These are phyloP conservation scores for Crotalus adamanteus DNA, from an alignment of 2,797 vertebrate genomes.

Conservation along the genomic window DNA sequence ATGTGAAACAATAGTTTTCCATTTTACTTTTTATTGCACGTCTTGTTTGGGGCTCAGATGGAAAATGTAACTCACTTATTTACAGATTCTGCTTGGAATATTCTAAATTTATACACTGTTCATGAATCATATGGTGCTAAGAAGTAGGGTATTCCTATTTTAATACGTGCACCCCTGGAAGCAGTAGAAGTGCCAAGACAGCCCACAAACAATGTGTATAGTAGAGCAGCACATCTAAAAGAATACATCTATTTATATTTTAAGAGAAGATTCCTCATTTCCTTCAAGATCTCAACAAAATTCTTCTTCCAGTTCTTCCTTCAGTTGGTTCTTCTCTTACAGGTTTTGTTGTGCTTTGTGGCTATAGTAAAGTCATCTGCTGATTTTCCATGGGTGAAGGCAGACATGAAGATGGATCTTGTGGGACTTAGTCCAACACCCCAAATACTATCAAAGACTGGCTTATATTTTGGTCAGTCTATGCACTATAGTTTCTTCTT, in stretches of 20 bases:
- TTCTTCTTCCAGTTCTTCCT: neutral
- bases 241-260: neutral
- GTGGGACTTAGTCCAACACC: neutral
- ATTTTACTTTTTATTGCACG: neutral
- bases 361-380: neutral
- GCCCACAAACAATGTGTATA: neutral
- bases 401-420: neutral
- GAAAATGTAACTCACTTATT: neutral
- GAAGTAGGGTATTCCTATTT: neutral
- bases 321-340: neutral
- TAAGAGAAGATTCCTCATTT: neutral
- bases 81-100: neutral
- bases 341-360: neutral
- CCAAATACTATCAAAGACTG: neutral
- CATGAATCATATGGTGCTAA: neutral
- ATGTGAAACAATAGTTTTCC: neutral
- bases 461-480: neutral
- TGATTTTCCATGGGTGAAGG: neutral
- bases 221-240: neutral
- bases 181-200: neutral
- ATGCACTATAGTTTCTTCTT: slow-evolving; percentile 2
- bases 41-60: neutral
- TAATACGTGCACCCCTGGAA: neutral
- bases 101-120: neutral
- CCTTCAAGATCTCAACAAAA: neutral